Percentiles rank a stretch among this genome's conserved stretches.
Conservation (phyloP, 2,797 vertebrate genomes). For the Adrianichthys oophorus region DNA sequence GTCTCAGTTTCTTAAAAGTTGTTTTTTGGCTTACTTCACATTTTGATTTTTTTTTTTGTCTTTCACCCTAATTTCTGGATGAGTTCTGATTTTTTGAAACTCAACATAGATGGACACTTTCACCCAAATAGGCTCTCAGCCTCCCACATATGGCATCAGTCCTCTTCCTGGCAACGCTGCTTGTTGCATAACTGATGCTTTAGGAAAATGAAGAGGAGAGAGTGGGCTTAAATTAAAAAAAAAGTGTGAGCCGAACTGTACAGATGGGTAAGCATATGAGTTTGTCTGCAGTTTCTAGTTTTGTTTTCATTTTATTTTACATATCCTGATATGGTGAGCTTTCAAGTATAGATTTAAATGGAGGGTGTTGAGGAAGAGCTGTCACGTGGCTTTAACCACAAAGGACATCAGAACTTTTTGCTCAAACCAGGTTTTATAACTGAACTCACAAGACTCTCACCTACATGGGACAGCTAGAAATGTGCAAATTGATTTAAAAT, state of each 20-base stretch:
- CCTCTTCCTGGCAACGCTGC: constrained; percentile 43
- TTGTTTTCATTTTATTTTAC: neutral
- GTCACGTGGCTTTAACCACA: neutral
- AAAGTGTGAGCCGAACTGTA: constrained; percentile 20
- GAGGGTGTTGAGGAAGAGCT: neutral
- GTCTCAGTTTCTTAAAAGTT: too few species aligned
- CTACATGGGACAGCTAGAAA: too few species aligned
- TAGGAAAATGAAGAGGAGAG: constrained; percentile 40
- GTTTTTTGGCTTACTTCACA: too few species aligned
- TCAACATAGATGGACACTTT: constrained; percentile 47
- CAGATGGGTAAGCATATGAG: constrained; percentile 6
- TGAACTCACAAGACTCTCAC: too few species aligned
- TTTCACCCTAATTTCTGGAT: constrained; percentile 32
- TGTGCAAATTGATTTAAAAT: too few species aligned
- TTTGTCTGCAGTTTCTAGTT: neutral
- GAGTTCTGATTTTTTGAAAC: constrained; percentile 45
- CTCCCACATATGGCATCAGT: constrained; percentile 57
- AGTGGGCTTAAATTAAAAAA: constrained; percentile 47
- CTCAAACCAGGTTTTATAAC: too few species aligned
- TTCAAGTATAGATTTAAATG: neutral
- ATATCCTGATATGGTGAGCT: neutral
- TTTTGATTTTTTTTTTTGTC: constrained; percentile 26
- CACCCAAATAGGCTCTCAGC: constrained; percentile 52
- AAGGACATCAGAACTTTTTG: neutral
- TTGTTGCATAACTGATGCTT: constrained; percentile 64